Evolutionary conservation across 2,797 vertebrate species (phyloP), one percentile per base, ranked within the genome.

Genomic region (Benthosema pterotum): DNA sequence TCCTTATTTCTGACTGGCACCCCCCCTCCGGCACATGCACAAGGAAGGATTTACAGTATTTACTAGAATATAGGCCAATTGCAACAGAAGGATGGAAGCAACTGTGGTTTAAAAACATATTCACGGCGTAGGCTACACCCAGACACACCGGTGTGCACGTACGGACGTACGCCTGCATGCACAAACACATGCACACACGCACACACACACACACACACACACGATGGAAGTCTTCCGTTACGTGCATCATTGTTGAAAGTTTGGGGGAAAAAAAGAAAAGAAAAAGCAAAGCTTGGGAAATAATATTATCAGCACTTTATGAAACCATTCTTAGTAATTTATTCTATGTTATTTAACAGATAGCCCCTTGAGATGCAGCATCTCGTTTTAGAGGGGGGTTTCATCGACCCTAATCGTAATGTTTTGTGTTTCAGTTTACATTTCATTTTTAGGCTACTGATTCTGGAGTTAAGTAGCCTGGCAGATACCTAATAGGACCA

Each of bases 301-400:
- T 53, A 52, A 54, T 16, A 74, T 69, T 65, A 53, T 67, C 76
- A 54, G 87, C 88, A 91, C 89, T 91, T 91, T 87, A 88, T 65
- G 60, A 8, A 56, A 65, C 17, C 64, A 50, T n/a, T 79, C 67
- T 79, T 83, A 87, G 45, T 77, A 55, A 72, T 66, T 79, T 79
- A 59, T 78, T 74, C n/a, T n/a, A n/a, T n/a, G n/a, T n/a, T n/a
- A n/a, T n/a, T n/a, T n/a, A n/a, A n/a, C n/a, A n/a, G n/a, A n/a
- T n/a, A n/a, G n/a, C n/a, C n/a, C n/a, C n/a, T n/a, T n/a, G n/a
- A n/a, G n/a, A n/a, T n/a, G n/a, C n/a, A n/a, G n/a, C n/a, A n/a
- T n/a, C n/a, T n/a, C n/a, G n/a, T n/a, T n/a, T n/a, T n/a, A n/a
- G n/a, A n/a, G n/a, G n/a, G n/a, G n/a, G n/a, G n/a, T n/a, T n/a